Percentiles rank a stretch among this genome's conserved stretches.
Conservation (phyloP, 1,140 invertebrate species). For the Cecropterus lyciades region DNA sequence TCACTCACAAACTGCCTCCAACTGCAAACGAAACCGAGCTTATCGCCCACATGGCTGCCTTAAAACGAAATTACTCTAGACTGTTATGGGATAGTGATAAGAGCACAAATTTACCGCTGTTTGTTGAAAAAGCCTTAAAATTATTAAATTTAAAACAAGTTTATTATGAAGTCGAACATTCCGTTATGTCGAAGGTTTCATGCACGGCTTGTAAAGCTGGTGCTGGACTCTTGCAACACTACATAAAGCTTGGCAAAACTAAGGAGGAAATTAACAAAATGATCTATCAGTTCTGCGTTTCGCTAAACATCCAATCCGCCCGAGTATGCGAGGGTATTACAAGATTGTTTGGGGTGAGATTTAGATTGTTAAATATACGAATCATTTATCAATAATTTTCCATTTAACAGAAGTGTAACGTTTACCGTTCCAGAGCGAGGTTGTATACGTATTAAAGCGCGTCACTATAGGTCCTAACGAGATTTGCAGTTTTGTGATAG, state of each 20-base stretch:
- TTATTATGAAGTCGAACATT: constrained; percentile 93
- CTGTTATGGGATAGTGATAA: constrained; percentile 89
- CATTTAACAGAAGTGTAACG: constrained; percentile 22
- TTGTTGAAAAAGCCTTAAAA: constrained; percentile 92
- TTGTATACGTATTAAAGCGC: constrained; percentile 92
- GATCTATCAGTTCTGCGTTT: constrained; percentile 94
- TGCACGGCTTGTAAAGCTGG: constrained; percentile 96
- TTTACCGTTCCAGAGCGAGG: constrained; percentile 87
- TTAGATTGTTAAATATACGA: constrained; percentile 21
- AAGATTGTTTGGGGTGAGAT: constrained; percentile 90
- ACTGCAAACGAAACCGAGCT: constrained; percentile 83
- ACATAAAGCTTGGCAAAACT: constrained; percentile 92
- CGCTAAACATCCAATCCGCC: constrained; percentile 92
- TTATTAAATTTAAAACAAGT: constrained; percentile 93
- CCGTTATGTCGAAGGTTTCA: constrained; percentile 95
- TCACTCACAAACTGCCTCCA: constrained; percentile 81
- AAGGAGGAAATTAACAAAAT: constrained; percentile 94
- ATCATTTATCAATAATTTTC: constrained; percentile 6
- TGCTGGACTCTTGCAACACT: constrained; percentile 93
- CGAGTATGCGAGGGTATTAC: constrained; percentile 95
- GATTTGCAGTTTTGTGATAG: constrained; percentile 96
- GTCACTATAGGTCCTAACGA: constrained; percentile 93
- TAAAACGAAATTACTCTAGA: constrained; percentile 85
- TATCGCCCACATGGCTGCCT: constrained; percentile 78
- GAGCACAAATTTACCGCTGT: constrained; percentile 88